Base-by-base conservation (phyloP, 2,888 invertebrate genomes). In the Synanthedon vespiformis region DNA sequence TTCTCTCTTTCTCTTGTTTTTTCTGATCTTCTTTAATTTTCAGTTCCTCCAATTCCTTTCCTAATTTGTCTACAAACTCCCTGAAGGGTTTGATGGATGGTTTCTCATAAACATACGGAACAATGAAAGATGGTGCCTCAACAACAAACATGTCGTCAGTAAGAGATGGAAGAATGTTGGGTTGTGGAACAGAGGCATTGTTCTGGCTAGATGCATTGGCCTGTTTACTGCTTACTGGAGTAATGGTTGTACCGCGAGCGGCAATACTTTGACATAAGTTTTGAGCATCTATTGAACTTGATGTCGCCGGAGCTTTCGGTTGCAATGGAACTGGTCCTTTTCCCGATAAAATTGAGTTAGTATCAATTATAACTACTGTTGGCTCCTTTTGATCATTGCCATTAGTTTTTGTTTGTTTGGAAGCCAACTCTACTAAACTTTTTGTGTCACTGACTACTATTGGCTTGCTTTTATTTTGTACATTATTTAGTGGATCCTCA, bases 131-230 rank as follows among this genome's bases (percentile, higher is more conserved):
- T 10, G 96, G 96, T 34, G 96, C 96, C 82, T 96, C 96, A 22
- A 96, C 93, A 22, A 96, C 95, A 81, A 94, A 96, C 93, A 96
- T 95, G 64, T 96, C 95, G 77, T 96, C 96, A 41, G 95, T 95
- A 18, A 96, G 80, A 12, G 95, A 94, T 13, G 95, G 95, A 65
- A 96, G 77, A 59, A 95, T 86, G 54, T 76, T 84, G 48, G 82
- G 76, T 61, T 78, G 81, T 14, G 80, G 64, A 49, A 68, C 56
- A 27, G 71, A 64, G 12, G 65, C 48, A 57, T 54, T 64, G 49
- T 63, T 64, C 54, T 61, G 63, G 55, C 54, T 61, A 3, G 54
- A 49, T 53, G 14, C 53, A 55, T 49, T 67, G 52, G 27, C 56
- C 57, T 51, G 65, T 62, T 61, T 84, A 54, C 76, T 67, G 61